Percentiles rank a stretch among this genome's conserved stretches.
phyloP scores from a whole-genome alignment of 1,140 invertebrate species.

The Ceratina calcarata region DNA sequence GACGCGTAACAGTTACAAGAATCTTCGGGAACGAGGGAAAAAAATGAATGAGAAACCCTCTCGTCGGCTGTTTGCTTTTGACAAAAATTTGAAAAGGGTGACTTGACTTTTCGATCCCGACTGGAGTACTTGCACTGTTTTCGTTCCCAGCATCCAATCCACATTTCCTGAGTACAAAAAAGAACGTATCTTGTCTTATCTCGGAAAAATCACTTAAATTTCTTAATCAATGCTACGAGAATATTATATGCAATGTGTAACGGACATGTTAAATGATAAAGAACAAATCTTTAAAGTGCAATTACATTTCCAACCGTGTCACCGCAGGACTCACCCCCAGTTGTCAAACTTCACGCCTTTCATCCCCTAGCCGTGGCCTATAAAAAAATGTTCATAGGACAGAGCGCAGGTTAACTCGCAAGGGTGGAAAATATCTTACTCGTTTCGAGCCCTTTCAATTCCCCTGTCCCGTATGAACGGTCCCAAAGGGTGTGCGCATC shows the following conservation, averaged over 20 bases:
- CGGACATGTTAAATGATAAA: background rate
- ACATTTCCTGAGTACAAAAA: background rate
- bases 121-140: constrained; percentile 41
- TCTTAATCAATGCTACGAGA: too few relatives aligned
- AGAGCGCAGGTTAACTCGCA: constrained; percentile 37
- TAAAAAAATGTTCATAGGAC: constrained; percentile 46
- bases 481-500: constrained; percentile 50
- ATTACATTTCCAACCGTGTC: constrained; percentile 54
- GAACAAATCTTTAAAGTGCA: constrained; percentile 41
- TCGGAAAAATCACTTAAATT: background rate
- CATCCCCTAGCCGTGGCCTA: constrained; percentile 6
- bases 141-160: constrained; percentile 9
- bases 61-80: constrained; percentile 29
- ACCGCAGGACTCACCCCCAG: constrained; percentile 40
- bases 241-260: too few relatives aligned
- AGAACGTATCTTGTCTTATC: background rate
- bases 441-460: constrained; percentile 41
- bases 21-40: constrained; percentile 40
- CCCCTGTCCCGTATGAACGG: constrained; percentile 23
- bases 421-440: constrained; percentile 52
- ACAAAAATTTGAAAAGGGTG: constrained; percentile 55
- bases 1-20: constrained; percentile 35
- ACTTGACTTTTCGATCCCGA: constrained; percentile 46
- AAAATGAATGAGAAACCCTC: constrained; percentile 39
- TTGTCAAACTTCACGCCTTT: constrained; percentile 52